Evolutionary conservation across 64 coral and sea anemone genomes (phyloP).

Genomic region (Montipora efflorescens): DNA sequence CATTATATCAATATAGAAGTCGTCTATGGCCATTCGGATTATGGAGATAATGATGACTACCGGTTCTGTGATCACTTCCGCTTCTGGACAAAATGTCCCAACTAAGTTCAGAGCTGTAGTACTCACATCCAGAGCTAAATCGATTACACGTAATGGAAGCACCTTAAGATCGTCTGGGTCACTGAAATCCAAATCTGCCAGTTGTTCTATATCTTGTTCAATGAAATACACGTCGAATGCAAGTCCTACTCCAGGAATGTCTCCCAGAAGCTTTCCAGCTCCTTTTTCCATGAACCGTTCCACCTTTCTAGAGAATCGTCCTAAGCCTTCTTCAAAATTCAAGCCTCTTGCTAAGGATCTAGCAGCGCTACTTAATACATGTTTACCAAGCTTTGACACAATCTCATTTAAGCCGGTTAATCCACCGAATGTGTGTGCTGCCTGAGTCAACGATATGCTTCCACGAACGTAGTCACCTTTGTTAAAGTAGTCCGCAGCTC

Average conservation of each 20-base stretch:
- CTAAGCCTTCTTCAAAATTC: conserved; percentile 32
- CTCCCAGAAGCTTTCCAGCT: conserved; percentile 51
- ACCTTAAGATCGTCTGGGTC: conserved; percentile 41
- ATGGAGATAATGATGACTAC: conserved; percentile 62
- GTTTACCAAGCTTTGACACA: conserved; percentile 35
- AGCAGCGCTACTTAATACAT: neutral
- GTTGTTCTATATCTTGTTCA: conserved; percentile 56
- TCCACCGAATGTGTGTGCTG: conserved; percentile 51
- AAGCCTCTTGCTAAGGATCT: conserved; percentile 18
- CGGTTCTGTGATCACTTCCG: conserved; percentile 69
- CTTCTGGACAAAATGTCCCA: conserved; percentile 63
- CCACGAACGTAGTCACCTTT: conserved; percentile 56
- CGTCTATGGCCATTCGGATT: conserved; percentile 77
- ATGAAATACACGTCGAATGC: conserved; percentile 73
- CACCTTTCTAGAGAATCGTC: conserved; percentile 14
- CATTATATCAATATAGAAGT: conserved; percentile 71
- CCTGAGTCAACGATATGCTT: conserved; percentile 18
- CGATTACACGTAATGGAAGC: conserved; percentile 48
- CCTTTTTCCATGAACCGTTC: conserved; percentile 53
- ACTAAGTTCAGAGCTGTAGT: conserved; percentile 58
- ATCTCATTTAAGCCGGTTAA: conserved; percentile 54
- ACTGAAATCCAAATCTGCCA: conserved; percentile 44
- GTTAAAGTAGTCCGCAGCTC: conserved; percentile 14
- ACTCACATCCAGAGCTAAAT: conserved; percentile 43
- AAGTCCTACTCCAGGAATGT: conserved; percentile 53